Conservation (phyloP, 1,140 invertebrate genomes). For the Leptinotarsa lineolata region DNA sequence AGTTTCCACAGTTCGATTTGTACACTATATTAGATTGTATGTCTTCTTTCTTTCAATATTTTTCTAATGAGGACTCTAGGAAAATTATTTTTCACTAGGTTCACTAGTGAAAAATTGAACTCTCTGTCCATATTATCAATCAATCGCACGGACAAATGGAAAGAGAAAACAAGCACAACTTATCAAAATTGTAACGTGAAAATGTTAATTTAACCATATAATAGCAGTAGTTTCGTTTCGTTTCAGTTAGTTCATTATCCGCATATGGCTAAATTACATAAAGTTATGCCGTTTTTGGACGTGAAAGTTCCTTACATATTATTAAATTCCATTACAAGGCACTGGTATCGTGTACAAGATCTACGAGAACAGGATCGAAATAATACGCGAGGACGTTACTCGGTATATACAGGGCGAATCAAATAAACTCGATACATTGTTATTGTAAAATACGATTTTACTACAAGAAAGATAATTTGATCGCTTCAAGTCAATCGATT, state of each 20-base stretch:
- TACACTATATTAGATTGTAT: no score
- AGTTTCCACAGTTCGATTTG: no score
- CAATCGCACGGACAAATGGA: not conserved
- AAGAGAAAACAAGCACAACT: not conserved
- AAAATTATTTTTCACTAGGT: no score
- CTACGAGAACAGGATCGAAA: not conserved
- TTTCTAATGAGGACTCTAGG: no score
- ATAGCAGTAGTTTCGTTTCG: conserved; percentile 22
- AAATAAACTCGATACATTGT: not conserved
- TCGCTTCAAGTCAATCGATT: no score
- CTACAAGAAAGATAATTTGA: no score
- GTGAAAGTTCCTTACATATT: conserved; percentile 32
- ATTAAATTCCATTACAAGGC: conserved; percentile 11
- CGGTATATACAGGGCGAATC: not conserved
- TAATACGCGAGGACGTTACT: not conserved
- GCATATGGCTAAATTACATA: conserved; percentile 41
- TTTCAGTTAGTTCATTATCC: conserved; percentile 28
- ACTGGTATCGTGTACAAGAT: not conserved
- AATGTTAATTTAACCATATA: conserved; percentile 28
- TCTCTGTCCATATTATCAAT: not conserved
- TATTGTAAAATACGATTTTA: no score
- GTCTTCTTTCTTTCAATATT: no score
- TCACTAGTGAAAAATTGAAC: no score
- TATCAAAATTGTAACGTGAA: not conserved
- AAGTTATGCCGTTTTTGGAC: conserved; percentile 38